A percentile compares a stretch with the other conserved stretches of the same genome.
Evolutionary conservation across 2,888 invertebrate genomes (phyloP).

Genomic region (Dioctria linearis): DNA sequence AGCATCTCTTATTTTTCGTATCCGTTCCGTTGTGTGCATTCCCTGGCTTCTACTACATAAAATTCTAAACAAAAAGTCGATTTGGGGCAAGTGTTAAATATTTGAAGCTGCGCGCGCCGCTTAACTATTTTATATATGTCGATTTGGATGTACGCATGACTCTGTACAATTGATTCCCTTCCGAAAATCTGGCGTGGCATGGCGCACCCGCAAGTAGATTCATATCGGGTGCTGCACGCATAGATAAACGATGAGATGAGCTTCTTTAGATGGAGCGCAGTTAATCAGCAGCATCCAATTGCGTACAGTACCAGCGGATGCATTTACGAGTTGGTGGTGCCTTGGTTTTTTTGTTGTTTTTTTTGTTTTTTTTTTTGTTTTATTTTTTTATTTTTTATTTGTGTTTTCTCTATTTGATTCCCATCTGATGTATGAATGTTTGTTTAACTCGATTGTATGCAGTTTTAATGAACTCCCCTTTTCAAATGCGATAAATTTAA

Average conservation of each 20-base stretch:
- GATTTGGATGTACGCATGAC: too few species aligned
- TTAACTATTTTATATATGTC: too few species aligned
- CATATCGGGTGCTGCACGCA: not conserved
- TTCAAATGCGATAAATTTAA: slow-evolving; percentile 7
- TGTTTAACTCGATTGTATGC: slow-evolving; percentile 10
- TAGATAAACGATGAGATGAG: not conserved
- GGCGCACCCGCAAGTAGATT: too few species aligned
- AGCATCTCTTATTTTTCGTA: too few species aligned
- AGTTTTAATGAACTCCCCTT: slow-evolving; percentile 7
- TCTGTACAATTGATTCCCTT: too few species aligned
- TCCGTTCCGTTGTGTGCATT: too few species aligned
- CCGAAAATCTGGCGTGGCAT: too few species aligned
- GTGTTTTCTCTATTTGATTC: not conserved
- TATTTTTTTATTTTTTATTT: too few species aligned
- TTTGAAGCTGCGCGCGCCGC: too few species aligned
- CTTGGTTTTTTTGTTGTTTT: not conserved
- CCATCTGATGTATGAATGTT: not conserved
- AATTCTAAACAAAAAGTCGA: too few species aligned
- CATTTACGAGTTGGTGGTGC: not conserved
- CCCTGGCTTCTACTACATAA: too few species aligned
- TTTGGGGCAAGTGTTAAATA: too few species aligned
- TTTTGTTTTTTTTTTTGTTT: not conserved
- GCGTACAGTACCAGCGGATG: not conserved
- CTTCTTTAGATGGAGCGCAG: not conserved
- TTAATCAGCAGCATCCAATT: slow-evolving; percentile 2